Percentiles rank a stretch among this genome's conserved stretches.
Evolutionary conservation across 2,797 vertebrate species (phyloP).

Genomic region (Galago senegalensis): DNA sequence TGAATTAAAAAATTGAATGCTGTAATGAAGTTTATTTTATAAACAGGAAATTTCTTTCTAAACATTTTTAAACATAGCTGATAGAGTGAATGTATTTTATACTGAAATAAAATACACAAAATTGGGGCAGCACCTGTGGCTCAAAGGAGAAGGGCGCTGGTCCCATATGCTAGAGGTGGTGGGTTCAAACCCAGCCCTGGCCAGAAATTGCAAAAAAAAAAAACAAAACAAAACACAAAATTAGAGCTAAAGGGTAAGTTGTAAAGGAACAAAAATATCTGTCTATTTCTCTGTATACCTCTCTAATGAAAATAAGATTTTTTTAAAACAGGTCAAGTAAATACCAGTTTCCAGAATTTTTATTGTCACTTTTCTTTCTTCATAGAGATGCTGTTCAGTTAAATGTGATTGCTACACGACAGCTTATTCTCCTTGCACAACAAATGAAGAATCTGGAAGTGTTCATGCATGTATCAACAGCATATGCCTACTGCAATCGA

Average conservation of each 20-base stretch:
- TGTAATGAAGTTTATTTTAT: slow-evolving; percentile 51
- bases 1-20: not conserved
- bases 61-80: not conserved
- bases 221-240: not conserved
- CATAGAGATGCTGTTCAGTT: slow-evolving; percentile 97
- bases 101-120: slow-evolving; percentile 64
- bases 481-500: slow-evolving; percentile 97
- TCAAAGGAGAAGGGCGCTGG: too few species aligned
- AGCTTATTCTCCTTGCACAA: slow-evolving; percentile 95
- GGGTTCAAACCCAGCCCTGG: too few species aligned
- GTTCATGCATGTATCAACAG: slow-evolving; percentile 97
- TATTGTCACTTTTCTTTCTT: slow-evolving; percentile 75
- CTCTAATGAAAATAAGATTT: slow-evolving; percentile 48
- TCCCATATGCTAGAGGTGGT: too few species aligned
- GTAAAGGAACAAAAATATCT: slow-evolving; percentile 45
- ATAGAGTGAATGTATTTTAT: slow-evolving; percentile 44
- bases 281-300: not conserved
- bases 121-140: not conserved
- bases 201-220: too few species aligned
- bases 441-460: slow-evolving; percentile 96
- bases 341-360: slow-evolving; percentile 32
- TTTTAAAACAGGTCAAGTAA: slow-evolving; percentile 42
- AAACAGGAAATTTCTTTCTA: slow-evolving; percentile 9
- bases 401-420: slow-evolving; percentile 96
- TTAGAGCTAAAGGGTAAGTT: slow-evolving; percentile 42